Base-by-base conservation (phyloP, 2,888 invertebrate species). In the Cerceris rybyensis region DNA sequence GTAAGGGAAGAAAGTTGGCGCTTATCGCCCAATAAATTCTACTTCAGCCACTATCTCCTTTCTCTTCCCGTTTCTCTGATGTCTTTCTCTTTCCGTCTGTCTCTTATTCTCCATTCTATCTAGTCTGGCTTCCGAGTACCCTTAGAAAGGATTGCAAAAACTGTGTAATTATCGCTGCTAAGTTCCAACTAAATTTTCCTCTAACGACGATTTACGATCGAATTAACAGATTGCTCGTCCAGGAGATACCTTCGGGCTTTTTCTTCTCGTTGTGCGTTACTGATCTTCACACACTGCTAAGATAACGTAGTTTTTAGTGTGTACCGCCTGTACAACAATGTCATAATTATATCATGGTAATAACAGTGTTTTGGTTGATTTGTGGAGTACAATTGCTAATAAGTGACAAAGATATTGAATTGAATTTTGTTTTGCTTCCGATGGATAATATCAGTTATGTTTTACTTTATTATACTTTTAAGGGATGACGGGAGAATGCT, bases 121-220 rank as follows among this genome's bases (percentile, higher is more conserved):
- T 70, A 75, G 55, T 65, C 72, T 70, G 67, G 68, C 74, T 55
- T 72, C 68, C 75, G 64, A 63, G 57, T 61, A 67, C 64, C 57
- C 74, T 69, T 61, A 43, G 71, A 50, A 75, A 80, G 78, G 69
- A 72, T 78, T 76, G 79, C 83, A 85, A 86, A 88, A 87, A 85
- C 87, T 79, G 76, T 87, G 88, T 90, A 90, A 91, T 91, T 90
- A 91, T 89, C 88, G 87, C 81, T 73, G 76, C 68, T 85, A 86
- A 88, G 87, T 89, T 88, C 84, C 86, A 89, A 87, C 89, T 88
- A 87, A 89, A 91, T 90, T 91, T 87, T 87, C 87, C 85, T 76
- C 85, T 88, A 90, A 90, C 87, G 85, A 90, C 90, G 88, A 91
- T 90, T 91, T 91, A 90, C 88, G 90, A 89, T 89, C 90, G 87